Conservation (phyloP, 2,888 invertebrate genomes). For the Drosophila kokeensis region DNA sequence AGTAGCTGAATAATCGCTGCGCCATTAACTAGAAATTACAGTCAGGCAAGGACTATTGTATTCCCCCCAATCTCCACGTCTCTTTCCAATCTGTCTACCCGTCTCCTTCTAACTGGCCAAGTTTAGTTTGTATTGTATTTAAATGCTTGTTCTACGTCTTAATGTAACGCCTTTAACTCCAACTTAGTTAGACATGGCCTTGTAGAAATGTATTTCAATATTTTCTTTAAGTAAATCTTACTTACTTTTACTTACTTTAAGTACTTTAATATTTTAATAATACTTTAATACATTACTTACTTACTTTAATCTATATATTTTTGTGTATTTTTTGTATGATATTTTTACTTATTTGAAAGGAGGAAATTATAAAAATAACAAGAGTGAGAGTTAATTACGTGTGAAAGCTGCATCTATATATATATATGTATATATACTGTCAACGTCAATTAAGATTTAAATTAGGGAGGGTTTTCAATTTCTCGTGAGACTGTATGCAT, state of each 20-base stretch:
- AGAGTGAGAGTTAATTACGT: neutral
- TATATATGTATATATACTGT: neutral
- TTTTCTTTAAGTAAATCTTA: neutral
- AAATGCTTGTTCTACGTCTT: neutral
- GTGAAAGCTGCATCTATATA: neutral
- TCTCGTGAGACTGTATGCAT: neutral
- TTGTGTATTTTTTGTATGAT: no score
- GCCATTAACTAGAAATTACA: slow-evolving; percentile 60
- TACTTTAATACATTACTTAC: no score
- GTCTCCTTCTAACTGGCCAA: neutral
- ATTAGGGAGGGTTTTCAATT: neutral
- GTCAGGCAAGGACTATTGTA: slow-evolving; percentile 51
- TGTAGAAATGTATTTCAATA: neutral
- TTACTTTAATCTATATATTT: no score
- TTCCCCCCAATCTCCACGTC: neutral
- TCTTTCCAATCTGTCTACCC: neutral
- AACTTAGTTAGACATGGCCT: neutral
- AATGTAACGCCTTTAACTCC: neutral
- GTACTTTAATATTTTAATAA: no score
- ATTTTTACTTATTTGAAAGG: neutral
- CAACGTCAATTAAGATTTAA: slow-evolving; percentile 6
- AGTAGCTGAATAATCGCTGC: slow-evolving; percentile 62
- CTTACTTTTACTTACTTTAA: neutral
- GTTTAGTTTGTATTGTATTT: neutral
- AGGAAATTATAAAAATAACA: neutral